Conservation (phyloP, 92 coral and sea anemone genomes). For the Epizoanthus scotinus region DNA sequence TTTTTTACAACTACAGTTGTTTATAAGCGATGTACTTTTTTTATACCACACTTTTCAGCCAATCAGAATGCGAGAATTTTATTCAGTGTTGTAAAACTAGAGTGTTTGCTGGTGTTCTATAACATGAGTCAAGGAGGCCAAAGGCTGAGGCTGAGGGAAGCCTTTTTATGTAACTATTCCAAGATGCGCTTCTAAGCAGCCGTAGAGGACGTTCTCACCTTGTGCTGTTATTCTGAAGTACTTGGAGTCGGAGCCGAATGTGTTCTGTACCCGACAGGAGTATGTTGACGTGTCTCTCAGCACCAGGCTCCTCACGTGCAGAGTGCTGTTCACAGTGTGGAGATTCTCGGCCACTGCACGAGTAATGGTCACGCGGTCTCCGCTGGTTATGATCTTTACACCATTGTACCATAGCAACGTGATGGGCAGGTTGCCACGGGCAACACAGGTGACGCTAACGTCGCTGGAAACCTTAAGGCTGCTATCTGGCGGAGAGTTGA, state of each 20-base stretch:
- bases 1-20: too few relatives aligned
- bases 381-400: conserved; percentile 43
- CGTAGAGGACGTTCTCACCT: conserved; percentile 51
- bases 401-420: conserved; percentile 71
- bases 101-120: too few relatives aligned
- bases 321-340: conserved; percentile 70
- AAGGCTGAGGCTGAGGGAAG: too few relatives aligned
- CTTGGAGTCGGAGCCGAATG: conserved; percentile 68
- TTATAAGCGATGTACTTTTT: too few relatives aligned
- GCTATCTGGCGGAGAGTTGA: conserved; percentile 66
- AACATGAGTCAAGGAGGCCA: too few relatives aligned
- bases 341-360: not conserved
- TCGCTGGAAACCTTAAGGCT: conserved; percentile 53
- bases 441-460: conserved; percentile 71
- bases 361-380: conserved; percentile 50
- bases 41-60: too few relatives aligned
- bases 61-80: too few relatives aligned
- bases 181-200: too few relatives aligned
- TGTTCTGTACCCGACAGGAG: conserved; percentile 78
- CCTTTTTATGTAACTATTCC: too few relatives aligned
- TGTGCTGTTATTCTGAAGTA: conserved; percentile 66
- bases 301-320: conserved; percentile 56
- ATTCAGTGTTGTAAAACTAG: too few relatives aligned
- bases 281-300: conserved; percentile 75
- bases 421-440: conserved; percentile 84